Base-by-base conservation (phyloP, 2,797 vertebrate genomes). In the Hafferia zeledoni region DNA sequence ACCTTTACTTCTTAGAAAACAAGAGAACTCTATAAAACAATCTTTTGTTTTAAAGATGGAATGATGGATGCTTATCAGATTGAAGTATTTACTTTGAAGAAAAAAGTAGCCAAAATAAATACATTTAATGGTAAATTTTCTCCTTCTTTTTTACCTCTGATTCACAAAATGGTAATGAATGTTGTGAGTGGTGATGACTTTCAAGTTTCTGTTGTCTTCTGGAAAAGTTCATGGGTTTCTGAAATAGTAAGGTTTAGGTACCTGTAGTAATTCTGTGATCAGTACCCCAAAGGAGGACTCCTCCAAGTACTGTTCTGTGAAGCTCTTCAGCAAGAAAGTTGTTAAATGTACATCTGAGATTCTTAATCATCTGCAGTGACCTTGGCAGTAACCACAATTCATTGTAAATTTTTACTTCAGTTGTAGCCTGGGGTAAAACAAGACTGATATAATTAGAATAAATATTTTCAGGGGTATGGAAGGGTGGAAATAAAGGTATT, bases 281-380 rank as follows among this genome's bases (percentile, higher is more conserved):
- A 53, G 47, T 19, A n/a, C 11, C 11, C 17, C 25, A 64, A 53
- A 72, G 47, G 3, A 60, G 24, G 44, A 46, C 0, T 2, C 3
- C 47, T 30, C 10, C 0, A 0, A 65, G 11, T 49, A 43, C 16
- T 67, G 7, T 2, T 0, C 18, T 84, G 15, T 27, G 20, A 72
- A 53, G 20, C 9, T 57, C 17, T 88, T 59, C 19, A 52, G 18
- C 9, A 75, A 52, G 70, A 63, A 67, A 59, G 15, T 13, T 50
- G 23, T n/a, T 83, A 74, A 74, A 57, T 30, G 17, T 27, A 43
- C 7, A 9, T 85, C 41, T 61, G 30, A 70, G 9, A 19, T 57
- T 83, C 30, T 87, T 82, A 87, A 69, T 76, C 13, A 69, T 35
- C 39, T 75, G 13, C 33, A 68, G 18, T 10, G 25, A 56, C 35